Conservation (phyloP, 2,797 vertebrate genomes). For the Acanthis flammea region DNA sequence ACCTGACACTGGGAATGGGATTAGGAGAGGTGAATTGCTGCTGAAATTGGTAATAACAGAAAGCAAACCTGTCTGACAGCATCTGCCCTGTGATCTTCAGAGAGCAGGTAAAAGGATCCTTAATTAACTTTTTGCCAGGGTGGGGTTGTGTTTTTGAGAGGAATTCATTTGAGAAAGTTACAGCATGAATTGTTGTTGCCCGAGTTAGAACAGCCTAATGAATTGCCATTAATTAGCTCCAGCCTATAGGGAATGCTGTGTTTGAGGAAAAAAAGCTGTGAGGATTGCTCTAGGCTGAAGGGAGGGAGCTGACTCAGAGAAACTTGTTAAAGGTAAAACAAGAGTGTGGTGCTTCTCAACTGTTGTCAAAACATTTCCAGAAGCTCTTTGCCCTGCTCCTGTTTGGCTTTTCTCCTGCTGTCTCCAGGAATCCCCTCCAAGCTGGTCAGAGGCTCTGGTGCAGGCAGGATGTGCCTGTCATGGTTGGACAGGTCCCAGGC, state of each 20-base stretch:
- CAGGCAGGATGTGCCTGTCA: not conserved
- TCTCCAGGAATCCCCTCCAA: not conserved
- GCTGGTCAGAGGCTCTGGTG: not conserved
- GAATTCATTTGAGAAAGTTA: not conserved
- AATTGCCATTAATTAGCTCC: slow-evolving; percentile 22
- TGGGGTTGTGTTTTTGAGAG: not conserved
- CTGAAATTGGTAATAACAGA: slow-evolving; percentile 45
- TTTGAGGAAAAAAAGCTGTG: not conserved
- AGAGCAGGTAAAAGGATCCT: slow-evolving; percentile 12
- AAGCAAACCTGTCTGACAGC: slow-evolving; percentile 46
- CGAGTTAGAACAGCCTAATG: not conserved
- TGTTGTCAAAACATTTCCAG: not conserved
- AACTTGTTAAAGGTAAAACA: not conserved
- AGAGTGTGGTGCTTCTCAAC: not conserved
- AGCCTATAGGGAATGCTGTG: not conserved
- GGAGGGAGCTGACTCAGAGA: not conserved
- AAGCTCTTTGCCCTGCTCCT: not conserved
- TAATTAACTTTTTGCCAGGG: slow-evolving; percentile 43
- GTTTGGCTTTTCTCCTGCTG: not conserved
- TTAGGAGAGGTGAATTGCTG: slow-evolving; percentile 20
- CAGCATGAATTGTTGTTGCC: not conserved
- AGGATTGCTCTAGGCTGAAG: not conserved
- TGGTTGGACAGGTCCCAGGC: fast-evolving
- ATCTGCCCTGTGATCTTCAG: slow-evolving; percentile 40
- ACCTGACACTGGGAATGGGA: not conserved